Percentiles rank a stretch among this genome's conserved stretches.
Evolutionary conservation across 1,140 invertebrate genomes (phyloP).

Genomic region (Luehdorfia chinensis): DNA sequence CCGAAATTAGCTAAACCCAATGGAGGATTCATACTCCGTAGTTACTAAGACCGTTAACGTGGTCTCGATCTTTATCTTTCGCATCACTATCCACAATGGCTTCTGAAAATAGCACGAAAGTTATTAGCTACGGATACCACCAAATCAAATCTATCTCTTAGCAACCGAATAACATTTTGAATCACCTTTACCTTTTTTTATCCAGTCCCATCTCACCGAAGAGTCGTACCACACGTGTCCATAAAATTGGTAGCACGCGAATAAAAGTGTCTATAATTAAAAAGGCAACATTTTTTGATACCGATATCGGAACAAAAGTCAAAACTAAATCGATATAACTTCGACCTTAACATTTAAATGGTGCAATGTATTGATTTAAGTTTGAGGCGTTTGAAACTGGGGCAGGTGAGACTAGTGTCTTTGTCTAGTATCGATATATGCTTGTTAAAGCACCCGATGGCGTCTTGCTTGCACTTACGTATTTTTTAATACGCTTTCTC

Average conservation of each 20-base stretch:
- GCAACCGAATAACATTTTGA: conserved; percentile 59
- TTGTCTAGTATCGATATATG: conserved; percentile 23
- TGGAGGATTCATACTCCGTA: no score
- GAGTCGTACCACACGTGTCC: neutral
- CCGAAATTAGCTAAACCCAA: no score
- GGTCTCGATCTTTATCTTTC: neutral
- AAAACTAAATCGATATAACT: conserved; percentile 33
- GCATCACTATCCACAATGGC: neutral
- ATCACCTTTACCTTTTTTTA: conserved; percentile 30
- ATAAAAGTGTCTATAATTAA: neutral
- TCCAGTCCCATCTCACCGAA: conserved; percentile 23
- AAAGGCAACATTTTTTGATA: no score
- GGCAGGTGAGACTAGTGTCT: conserved; percentile 38
- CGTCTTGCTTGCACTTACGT: conserved; percentile 8
- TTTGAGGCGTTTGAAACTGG: conserved; percentile 31
- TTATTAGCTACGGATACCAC: neutral
- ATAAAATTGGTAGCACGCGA: no score
- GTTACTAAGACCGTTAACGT: neutral
- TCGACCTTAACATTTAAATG: conserved; percentile 56
- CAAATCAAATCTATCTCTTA: conserved; percentile 39
- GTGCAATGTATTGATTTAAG: conserved; percentile 60
- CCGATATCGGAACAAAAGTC: conserved; percentile 26
- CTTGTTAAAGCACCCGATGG: neutral
- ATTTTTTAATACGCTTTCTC: neutral
- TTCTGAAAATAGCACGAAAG: conserved; percentile 1